Base-by-base conservation (phyloP, 1,140 invertebrate species). In the Pteromalus puparum region DNA sequence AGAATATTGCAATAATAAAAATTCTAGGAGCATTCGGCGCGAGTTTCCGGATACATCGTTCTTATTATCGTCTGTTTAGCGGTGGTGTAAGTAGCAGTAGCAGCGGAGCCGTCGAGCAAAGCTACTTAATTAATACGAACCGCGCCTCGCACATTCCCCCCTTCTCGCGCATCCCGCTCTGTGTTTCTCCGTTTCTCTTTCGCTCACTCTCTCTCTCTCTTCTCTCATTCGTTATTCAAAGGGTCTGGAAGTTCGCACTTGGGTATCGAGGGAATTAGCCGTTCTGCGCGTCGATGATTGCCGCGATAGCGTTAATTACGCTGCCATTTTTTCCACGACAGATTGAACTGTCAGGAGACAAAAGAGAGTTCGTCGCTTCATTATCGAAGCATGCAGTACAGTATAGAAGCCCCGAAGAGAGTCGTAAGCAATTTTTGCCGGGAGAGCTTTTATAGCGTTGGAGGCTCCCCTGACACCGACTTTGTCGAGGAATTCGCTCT, bases 81-180 rank as follows among this genome's bases (percentile, higher is more conserved):
- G 48, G 42, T 42, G 21, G 24, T 77, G 24, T 30, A 61, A 61
- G 46, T 13, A 48, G 46, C 46, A 18, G 13, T 13, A 18, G 46
- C 46, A 2, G 53, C 21, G 18, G 48, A 13, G 21, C 74, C 65
- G 13, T 10, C 24, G 28, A 87, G 81, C 83, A 86, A 87, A 88
- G 88, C 87, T 88, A 87, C 88, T 90, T 91, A 91, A 92, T 91
- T 91, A 90, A 91, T 91, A 90, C 88, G 88, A 91, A 91, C 89
- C 87, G 88, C 77, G 82, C 67, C 18, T 53, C 82, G 65, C 75
- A 83, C 48, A 82, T 67, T 82, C 42, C 34, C 61, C 81, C 46
- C 68, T 28, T 18, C 15, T 72, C 67, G 13, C 18, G 18, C 74
- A 78, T 80, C 78, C 68, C 70, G 53, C 67, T 86, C 74, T 85